Evolutionary conservation across 2,888 invertebrate species (phyloP), one percentile per base, ranked within the genome.

Genomic region (Microctonus brassicae): DNA sequence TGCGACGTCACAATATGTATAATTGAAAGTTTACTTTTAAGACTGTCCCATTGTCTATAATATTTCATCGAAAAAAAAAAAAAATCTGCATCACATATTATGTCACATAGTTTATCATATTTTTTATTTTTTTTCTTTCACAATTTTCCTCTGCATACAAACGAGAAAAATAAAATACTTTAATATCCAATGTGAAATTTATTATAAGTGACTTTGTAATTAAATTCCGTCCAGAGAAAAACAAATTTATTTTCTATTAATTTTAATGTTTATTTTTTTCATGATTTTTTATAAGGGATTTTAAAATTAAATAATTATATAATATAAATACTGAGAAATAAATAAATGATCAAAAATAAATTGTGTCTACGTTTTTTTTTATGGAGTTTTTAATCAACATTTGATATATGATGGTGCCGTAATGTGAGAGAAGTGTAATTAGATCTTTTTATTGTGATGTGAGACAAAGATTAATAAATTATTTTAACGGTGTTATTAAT

Each of bases 41-140:
- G 60, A 60, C 60, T 60, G 60, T 60, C 34, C 17, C 47, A 47
- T 47, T 47, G 47, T 47, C 17, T 47, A 39, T 33, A n/a, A n/a
- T 33, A 33, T 47, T 17, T 1, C 47, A 47, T 47, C 17, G 17
- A 20, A n/a, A 17, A 17, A 39, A 39, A 36, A 11, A 11, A 36
- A 36, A 39, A 11, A 36, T 11, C 36, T 36, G n/a, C n/a, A 36
- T 36, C 11, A 10, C 7, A 36, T 5, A 11, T 36, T 11, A 36
- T 57, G 5, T 57, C n/a, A 26, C 29, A 13, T 10, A 11, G 2
- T 57, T 6, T 26, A 29, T 13, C 29, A n/a, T n/a, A 57, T 10
- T 17, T 58, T 20, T 34, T 60, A 34, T 60, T 26, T 58, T 26
- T 29, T n/a, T n/a, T n/a, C n/a, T n/a, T n/a, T n/a, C n/a, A n/a